Evolutionary conservation across 2,888 invertebrate genomes (phyloP), one percentile per base, ranked within the genome.

Genomic region (Clostera curtula): DNA sequence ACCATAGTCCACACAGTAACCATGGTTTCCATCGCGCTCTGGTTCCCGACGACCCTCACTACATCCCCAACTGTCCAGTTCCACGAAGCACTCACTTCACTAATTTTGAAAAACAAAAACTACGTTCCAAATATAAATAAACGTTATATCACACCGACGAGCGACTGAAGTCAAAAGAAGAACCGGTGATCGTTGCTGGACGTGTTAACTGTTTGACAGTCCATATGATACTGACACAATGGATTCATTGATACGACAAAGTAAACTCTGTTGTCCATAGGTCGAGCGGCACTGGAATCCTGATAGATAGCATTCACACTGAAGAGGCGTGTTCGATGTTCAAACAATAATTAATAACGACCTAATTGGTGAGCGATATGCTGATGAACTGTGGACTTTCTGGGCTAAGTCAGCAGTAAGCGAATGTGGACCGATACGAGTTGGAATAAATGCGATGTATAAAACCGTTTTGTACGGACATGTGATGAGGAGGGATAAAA

Each of bases 1-100:
- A 82, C 79, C 62, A 79, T 70, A 37, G 74, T 63, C 83, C 83
- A 83, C 42, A 83, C 68, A 51, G 72, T 75, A 33, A 75, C 65
- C 69, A 82, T 76, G 29, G 76, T 69, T 53, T 82, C 83, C 82
- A 83, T 80, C 33, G 50, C 54, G 27, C 62, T 54, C 44, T 54
- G 58, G 44, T 66, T 57, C 32, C 40, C 47, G 38, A 48, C 58
- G 32, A n/a, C n/a, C n/a, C 46, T 43, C 56, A 66, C 72, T 67
- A 77, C 82, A 79, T 79, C 73, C 68, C 74, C 70, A 33, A 43
- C 41, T 25, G 72, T 71, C 58, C 65, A 65, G 42, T 67, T 64
- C 54, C 64, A 60, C 56, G 49, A 38, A 47, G 50, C 62, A 63
- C 57, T 52, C 44, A 58, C 51, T 56, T 49, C 55, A 45, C 50